Base-by-base conservation (phyloP, 2,113 vertebrate genomes). In the Saccopteryx leptura region DNA sequence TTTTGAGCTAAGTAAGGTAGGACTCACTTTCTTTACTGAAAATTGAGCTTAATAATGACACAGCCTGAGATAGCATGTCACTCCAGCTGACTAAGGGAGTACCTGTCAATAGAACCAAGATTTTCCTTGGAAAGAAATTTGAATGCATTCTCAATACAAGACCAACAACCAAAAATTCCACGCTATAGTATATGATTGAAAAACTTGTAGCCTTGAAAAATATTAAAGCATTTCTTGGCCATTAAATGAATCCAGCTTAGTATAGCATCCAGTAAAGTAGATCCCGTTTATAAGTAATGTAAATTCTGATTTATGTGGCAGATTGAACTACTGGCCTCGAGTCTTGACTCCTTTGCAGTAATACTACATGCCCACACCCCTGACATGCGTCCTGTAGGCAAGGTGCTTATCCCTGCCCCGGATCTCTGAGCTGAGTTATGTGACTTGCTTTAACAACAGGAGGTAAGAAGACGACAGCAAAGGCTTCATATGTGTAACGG, bases 81-180 rank as follows among this genome's bases (percentile, higher is more conserved):
- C 54, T 85, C 54, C 26, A 78, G 65, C 8, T 69, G 75, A 21
- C 58, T 69, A 28, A 86, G 6, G 50, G 56, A 81, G 24, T 52
- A 76, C 46, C 56, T 94, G 14, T 80, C 92, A 93, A 89, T 8
- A 91, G 24, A 88, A 74, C 14, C 69, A 86, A 23, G 54, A 83
- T 79, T 86, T 97, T 48, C 63, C 39, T 72, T 92, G 71, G 17
- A 91, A 61, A 90, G 52, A 31, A 78, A 86, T 63, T 78, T 79
- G 63, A 31, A 19, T 56, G 7, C 26, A 71, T 69, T 89, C n/a
- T 91, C 18, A 82, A 76, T 54, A 90, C 5, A 66, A 95, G 74
- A 89, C 39, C 76, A 76, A 68, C 48, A 71, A 83, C 50, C n/a
- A 96, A 60, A 88, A 91, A 94, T 82, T 56, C 56, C 28, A 86